A percentile compares a stretch with the other conserved stretches of the same genome.
Evolutionary conservation across 2,888 invertebrate genomes (phyloP).

Genomic region (Nemotelus pantherinus): DNA sequence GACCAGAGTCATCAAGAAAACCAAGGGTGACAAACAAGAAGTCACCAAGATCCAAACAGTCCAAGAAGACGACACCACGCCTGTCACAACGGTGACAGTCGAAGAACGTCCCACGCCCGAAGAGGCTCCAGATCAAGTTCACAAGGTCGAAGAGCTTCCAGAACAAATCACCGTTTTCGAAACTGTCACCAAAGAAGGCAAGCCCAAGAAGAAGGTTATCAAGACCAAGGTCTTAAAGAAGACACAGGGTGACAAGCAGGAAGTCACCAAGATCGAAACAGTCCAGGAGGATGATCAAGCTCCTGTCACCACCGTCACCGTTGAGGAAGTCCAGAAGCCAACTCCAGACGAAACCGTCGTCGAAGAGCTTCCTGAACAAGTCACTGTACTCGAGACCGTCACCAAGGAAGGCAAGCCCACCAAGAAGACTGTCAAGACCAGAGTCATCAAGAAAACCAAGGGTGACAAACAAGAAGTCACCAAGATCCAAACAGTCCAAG

Average conservation of each 20-base stretch:
- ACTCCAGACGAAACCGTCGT: conserved; percentile 44
- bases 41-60: conserved; percentile 56
- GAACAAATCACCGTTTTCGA: conserved; percentile 55
- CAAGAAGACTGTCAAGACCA: conserved; percentile 58
- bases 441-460: conserved; percentile 60
- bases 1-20: conserved; percentile 60
- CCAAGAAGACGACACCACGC: conserved; percentile 54
- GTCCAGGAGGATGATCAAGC: conserved; percentile 61
- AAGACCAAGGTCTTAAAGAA: conserved; percentile 60
- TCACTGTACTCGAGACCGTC: conserved; percentile 53
- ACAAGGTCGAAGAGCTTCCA: conserved; percentile 45
- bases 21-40: conserved; percentile 57
- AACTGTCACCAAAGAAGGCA: conserved; percentile 57
- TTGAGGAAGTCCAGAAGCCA: conserved; percentile 49
- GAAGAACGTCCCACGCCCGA: conserved; percentile 53
- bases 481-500: conserved; percentile 61
- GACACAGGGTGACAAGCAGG: conserved; percentile 59
- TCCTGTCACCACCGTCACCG: conserved; percentile 58
- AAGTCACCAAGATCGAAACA: conserved; percentile 63
- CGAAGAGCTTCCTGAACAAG: conserved; percentile 56
- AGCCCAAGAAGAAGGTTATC: conserved; percentile 54
- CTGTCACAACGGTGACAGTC: conserved; percentile 45
- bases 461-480: conserved; percentile 62
- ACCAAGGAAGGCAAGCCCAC: conserved; percentile 54
- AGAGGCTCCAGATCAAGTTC: conserved; percentile 16